Evolutionary conservation across 2,797 vertebrate species (phyloP).

Genomic region (Chaenodraco wilsoni): DNA sequence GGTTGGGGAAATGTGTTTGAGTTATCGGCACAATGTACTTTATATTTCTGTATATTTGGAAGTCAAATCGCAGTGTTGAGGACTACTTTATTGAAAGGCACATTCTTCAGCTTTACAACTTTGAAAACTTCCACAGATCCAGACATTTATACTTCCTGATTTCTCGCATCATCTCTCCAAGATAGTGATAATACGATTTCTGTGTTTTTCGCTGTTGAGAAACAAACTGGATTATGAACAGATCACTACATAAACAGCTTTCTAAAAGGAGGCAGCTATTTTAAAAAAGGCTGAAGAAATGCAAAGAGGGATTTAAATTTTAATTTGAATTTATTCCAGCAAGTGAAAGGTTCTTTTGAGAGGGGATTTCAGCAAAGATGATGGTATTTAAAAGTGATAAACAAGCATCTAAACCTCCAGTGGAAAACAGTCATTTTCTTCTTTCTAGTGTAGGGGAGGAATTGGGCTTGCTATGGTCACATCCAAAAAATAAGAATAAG

Average conservation of each 20-base stretch:
- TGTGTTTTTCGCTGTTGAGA: constrained; percentile 90
- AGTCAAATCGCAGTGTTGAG: constrained; percentile 80
- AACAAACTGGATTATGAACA: constrained; percentile 93
- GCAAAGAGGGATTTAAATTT: constrained; percentile 93
- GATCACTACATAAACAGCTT: constrained; percentile 93
- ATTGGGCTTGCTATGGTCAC: constrained; percentile 83
- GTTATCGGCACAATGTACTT: constrained; percentile 73
- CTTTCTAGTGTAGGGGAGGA: constrained; percentile 84
- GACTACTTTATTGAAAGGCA: constrained; percentile 79
- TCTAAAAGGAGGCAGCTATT: constrained; percentile 92
- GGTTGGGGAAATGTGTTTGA: constrained; percentile 70
- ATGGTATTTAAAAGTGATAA: constrained; percentile 93
- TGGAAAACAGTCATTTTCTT: constrained; percentile 85
- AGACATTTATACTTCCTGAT: constrained; percentile 87
- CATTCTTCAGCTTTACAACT: constrained; percentile 82
- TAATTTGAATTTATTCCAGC: constrained; percentile 93
- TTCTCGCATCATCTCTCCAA: constrained; percentile 90
- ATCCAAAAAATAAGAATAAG: constrained; percentile 83
- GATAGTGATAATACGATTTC: constrained; percentile 92
- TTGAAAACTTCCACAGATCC: constrained; percentile 86
- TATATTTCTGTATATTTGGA: constrained; percentile 79
- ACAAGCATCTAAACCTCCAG: constrained; percentile 91
- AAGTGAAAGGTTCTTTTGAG: constrained; percentile 93
- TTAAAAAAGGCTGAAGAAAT: constrained; percentile 92
- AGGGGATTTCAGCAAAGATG: constrained; percentile 91